Percentiles rank a stretch among this genome's conserved stretches.
Conservation (phyloP, 2,888 invertebrate species). For the Drosophila neoperkinsi region DNA sequence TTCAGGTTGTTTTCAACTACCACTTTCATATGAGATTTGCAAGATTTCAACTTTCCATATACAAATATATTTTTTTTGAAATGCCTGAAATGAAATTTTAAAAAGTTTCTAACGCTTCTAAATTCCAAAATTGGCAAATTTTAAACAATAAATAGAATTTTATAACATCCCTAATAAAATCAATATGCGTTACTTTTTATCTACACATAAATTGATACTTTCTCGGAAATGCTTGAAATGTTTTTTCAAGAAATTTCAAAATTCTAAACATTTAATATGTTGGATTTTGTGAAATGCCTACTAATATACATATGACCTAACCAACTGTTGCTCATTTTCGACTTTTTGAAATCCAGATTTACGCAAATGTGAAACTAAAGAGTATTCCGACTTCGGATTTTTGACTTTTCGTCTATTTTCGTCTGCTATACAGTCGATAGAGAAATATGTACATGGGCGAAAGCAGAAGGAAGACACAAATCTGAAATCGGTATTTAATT, state of each 20-base stretch:
- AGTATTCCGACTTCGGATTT: conserved; percentile 5
- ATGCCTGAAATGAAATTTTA: no score
- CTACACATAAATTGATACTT: neutral
- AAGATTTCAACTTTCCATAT: neutral
- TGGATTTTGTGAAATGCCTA: neutral
- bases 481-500: conserved; percentile 58
- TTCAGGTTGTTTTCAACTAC: no score
- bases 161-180: neutral
- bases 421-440: conserved; percentile 24
- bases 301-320: neutral
- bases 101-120: neutral
- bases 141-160: neutral
- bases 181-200: neutral
- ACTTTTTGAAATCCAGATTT: no score
- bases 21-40: neutral
- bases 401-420: neutral
- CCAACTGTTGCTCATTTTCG: conserved; percentile 25
- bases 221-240: neutral
- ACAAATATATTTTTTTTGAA: neutral
- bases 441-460: conserved; percentile 44
- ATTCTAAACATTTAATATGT: no score
- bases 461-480: conserved; percentile 9
- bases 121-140: no score
- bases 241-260: neutral
- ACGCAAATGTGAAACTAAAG: neutral